Conservation (phyloP, 2,113 vertebrate species). For the Mobula hypostoma region DNA sequence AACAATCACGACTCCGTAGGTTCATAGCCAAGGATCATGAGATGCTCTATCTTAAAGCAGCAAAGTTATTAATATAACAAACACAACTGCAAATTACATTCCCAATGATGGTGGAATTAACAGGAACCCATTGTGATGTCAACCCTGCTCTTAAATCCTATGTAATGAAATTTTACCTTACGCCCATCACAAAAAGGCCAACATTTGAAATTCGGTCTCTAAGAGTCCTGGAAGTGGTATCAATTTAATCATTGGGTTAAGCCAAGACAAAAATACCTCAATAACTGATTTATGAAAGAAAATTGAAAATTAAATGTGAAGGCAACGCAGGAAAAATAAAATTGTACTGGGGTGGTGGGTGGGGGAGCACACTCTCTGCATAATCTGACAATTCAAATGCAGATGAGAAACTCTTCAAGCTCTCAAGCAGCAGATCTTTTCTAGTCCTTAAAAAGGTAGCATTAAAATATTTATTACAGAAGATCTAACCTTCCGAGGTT, state of each 20-base stretch:
- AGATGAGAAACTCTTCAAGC: background rate
- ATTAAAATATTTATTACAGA: background rate
- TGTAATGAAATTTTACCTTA: background rate
- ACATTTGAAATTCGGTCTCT: background rate
- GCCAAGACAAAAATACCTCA: background rate
- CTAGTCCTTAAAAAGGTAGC: background rate
- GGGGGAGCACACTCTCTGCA: background rate
- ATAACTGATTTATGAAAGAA: background rate
- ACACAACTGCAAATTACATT: background rate
- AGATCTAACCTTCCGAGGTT: background rate
- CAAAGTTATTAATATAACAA: background rate
- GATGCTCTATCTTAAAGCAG: background rate
- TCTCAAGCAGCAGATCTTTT: background rate
- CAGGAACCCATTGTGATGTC: background rate
- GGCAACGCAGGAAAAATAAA: background rate
- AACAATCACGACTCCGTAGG: background rate
- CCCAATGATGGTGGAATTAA: background rate
- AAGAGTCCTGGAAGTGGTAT: background rate
- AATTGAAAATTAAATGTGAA: background rate
- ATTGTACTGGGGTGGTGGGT: background rate
- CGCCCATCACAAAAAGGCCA: background rate
- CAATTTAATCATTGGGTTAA: background rate
- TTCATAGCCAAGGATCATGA: background rate
- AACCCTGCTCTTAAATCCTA: background rate
- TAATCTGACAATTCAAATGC: background rate